A percentile compares a stretch with the other conserved stretches of the same genome.
Evolutionary conservation across 1,140 invertebrate species (phyloP).

Genomic region (Brachionus koreanus): DNA sequence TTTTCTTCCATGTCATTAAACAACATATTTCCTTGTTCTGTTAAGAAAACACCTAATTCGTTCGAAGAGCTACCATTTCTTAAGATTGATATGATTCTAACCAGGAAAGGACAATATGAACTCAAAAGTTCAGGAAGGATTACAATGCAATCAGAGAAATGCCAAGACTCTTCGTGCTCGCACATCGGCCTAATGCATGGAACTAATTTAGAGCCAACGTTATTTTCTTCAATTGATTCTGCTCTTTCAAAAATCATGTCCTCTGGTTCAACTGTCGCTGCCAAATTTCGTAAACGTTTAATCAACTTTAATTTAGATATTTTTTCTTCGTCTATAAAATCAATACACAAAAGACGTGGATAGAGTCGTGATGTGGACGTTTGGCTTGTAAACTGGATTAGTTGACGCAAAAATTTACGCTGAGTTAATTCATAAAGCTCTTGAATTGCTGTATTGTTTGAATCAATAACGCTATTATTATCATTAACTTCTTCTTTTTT

Average conservation of each 20-base stretch:
- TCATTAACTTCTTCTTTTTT: not conserved
- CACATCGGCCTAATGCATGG: constrained; percentile 49
- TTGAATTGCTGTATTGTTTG: constrained; percentile 46
- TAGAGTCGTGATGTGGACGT: constrained; percentile 45
- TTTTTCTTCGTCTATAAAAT: constrained; percentile 14
- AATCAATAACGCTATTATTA: not conserved
- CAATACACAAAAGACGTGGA: constrained; percentile 18
- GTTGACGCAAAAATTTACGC: constrained; percentile 52
- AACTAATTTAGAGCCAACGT: not conserved
- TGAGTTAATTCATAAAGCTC: constrained; percentile 54
- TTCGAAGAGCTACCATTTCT: not conserved
- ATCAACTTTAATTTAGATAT: not conserved
- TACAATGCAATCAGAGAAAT: not conserved
- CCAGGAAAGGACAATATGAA: not conserved
- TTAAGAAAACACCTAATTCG: constrained; percentile 14
- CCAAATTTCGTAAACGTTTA: not conserved
- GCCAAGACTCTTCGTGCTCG: constrained; percentile 51
- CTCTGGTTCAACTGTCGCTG: constrained; percentile 44
- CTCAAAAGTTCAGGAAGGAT: not conserved
- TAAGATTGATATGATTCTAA: constrained; percentile 5
- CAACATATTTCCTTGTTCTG: constrained; percentile 9
- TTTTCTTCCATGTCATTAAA: constrained; percentile 30
- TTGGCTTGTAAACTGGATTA: constrained; percentile 49
- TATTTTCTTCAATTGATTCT: not conserved
- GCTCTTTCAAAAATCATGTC: not conserved